Conservation (phyloP, 1,140 invertebrate species). For the Meloidogyne exigua region DNA sequence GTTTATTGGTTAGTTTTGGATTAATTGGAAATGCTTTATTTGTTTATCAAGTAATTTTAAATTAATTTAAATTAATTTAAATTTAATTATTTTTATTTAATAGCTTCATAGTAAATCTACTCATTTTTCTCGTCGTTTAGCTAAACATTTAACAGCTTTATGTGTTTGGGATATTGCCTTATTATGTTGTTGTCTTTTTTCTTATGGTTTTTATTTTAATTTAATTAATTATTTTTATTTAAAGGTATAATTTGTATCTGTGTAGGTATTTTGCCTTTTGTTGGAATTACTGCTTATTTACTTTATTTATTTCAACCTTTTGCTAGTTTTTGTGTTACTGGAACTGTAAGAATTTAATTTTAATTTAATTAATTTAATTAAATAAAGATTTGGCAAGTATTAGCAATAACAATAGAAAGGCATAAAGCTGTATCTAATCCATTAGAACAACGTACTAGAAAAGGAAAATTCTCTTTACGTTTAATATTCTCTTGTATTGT, state of each 20-base stretch:
- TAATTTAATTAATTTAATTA: not conserved
- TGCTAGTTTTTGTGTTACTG: slow-evolving; percentile 59
- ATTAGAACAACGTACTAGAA: slow-evolving; percentile 55
- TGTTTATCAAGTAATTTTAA: slow-evolving; percentile 42
- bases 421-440: slow-evolving; percentile 55
- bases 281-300: slow-evolving; percentile 57
- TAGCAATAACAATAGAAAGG: slow-evolving; percentile 60
- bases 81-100: slow-evolving; percentile 20
- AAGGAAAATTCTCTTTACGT: slow-evolving; percentile 58
- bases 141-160: slow-evolving; percentile 56
- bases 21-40: slow-evolving; percentile 53
- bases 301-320: slow-evolving; percentile 60
- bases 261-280: slow-evolving; percentile 59
- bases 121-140: slow-evolving; percentile 58
- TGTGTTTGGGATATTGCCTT: slow-evolving; percentile 61
- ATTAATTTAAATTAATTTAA: not conserved
- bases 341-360: slow-evolving; percentile 33
- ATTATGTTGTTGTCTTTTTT: slow-evolving; percentile 42
- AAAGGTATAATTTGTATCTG: slow-evolving; percentile 54
- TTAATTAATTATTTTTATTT: slow-evolving; percentile 38
- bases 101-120: slow-evolving; percentile 50
- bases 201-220: slow-evolving; percentile 18
- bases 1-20: slow-evolving; percentile 54
- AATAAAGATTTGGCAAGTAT: slow-evolving; percentile 56
- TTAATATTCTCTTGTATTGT: slow-evolving; percentile 51